These are phyloP conservation scores for Neoniphon sammara DNA, from an alignment of 2,797 vertebrate species.

Conservation along the genomic window DNA sequence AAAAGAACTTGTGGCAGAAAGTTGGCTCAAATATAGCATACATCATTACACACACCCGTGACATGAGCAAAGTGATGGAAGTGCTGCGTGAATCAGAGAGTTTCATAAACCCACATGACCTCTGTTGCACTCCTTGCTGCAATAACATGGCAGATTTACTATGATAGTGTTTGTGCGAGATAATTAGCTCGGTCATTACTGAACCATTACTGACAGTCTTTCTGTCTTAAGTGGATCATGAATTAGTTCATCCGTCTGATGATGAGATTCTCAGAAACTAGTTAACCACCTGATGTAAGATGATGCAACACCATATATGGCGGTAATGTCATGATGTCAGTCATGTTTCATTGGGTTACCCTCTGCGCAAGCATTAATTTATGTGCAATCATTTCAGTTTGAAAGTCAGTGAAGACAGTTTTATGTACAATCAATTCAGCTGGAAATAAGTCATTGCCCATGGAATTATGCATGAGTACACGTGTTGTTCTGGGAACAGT, in stretches of 20 bases:
- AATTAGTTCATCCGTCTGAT: slow-evolving; percentile 44
- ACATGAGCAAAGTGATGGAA: slow-evolving; percentile 30
- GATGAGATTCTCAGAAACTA: slow-evolving; percentile 56
- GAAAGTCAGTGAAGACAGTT: slow-evolving; percentile 20
- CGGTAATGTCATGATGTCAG: slow-evolving; percentile 24
- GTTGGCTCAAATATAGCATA: slow-evolving; percentile 21
- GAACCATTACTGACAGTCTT: slow-evolving; percentile 48
- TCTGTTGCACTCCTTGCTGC: slow-evolving; percentile 34
- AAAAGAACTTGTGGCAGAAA: slow-evolving; percentile 25
- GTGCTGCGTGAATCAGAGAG: slow-evolving; percentile 27
- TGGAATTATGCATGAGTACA: slow-evolving; percentile 68
- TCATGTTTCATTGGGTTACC: neutral
- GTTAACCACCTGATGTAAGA: slow-evolving; percentile 45
- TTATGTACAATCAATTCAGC: slow-evolving; percentile 20
- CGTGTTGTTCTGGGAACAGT: slow-evolving; percentile 50
- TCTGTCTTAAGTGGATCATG: slow-evolving; percentile 49
- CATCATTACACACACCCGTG: slow-evolving; percentile 43
- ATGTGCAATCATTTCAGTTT: neutral
- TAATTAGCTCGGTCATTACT: slow-evolving; percentile 65
- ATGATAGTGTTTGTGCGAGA: slow-evolving; percentile 41
- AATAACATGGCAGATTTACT: slow-evolving; percentile 58
- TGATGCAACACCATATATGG: slow-evolving; percentile 5
- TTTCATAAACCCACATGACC: slow-evolving; percentile 56
- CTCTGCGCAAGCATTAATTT: too few species aligned
- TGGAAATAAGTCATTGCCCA: slow-evolving; percentile 38